Evolutionary conservation across 2,113 vertebrate genomes (phyloP).

Genomic region (Cromileptes altivelis): DNA sequence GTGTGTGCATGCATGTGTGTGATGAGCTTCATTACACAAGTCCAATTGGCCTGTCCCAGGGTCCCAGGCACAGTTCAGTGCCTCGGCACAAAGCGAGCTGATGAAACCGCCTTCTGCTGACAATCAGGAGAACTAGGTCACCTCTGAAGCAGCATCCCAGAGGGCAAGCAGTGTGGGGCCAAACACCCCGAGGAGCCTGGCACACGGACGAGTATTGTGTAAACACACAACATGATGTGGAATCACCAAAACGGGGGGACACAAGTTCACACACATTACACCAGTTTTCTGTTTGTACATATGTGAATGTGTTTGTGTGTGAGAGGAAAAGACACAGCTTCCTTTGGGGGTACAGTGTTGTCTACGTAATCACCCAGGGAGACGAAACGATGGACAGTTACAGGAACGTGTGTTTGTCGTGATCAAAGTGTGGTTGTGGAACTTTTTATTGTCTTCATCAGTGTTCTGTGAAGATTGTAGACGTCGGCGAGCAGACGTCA

Average conservation of each 20-base stretch:
- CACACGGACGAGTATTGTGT: slow-evolving; percentile 46
- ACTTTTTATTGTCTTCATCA: slow-evolving; percentile 25
- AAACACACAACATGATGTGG: slow-evolving; percentile 28
- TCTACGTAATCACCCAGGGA: slow-evolving; percentile 27
- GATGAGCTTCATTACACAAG: slow-evolving; percentile 80
- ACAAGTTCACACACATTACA: slow-evolving; percentile 21
- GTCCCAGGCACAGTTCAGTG: slow-evolving; percentile 80
- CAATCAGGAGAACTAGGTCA: slow-evolving; percentile 83
- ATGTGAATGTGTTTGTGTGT: slow-evolving; percentile 41
- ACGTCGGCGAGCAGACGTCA: slow-evolving; percentile 33
- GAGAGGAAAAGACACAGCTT: background rate
- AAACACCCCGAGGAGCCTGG: slow-evolving; percentile 60
- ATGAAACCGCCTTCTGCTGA: slow-evolving; percentile 80
- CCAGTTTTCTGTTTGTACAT: slow-evolving; percentile 31
- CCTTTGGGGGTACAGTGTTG: slow-evolving; percentile 47
- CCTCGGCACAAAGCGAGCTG: slow-evolving; percentile 80
- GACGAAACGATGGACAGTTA: slow-evolving; percentile 20
- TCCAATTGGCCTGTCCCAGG: slow-evolving; percentile 74
- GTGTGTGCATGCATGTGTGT: slow-evolving; percentile 50
- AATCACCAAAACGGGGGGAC: background rate
- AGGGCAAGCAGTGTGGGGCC: slow-evolving; percentile 61
- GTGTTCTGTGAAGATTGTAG: slow-evolving; percentile 29
- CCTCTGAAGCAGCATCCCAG: slow-evolving; percentile 76
- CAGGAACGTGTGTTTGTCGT: background rate
- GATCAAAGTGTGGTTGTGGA: slow-evolving; percentile 20